Percentiles rank a stretch among this genome's conserved stretches.
These are phyloP conservation scores for Zoanthus sansibaricus DNA, from an alignment of 92 coral and sea anemone species.

Conservation along the genomic window DNA sequence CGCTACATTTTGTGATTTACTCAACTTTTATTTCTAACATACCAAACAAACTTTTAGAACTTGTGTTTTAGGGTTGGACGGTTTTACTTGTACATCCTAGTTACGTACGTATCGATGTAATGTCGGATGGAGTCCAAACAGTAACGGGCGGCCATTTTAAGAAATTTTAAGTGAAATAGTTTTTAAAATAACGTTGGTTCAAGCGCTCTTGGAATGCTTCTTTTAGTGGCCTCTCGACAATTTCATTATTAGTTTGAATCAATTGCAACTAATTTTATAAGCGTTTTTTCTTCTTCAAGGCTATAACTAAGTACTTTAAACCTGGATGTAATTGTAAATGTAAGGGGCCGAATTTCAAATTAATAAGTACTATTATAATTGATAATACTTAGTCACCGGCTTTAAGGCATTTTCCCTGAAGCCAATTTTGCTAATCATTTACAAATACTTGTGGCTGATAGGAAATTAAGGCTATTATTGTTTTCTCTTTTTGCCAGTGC, in stretches of 20 bases:
- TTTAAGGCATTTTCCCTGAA: not conserved
- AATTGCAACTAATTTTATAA: not conserved
- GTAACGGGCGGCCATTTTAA: not conserved
- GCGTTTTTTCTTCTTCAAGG: not conserved
- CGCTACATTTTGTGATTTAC: not conserved
- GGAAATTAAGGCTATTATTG: slow-evolving; percentile 17
- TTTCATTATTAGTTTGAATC: not conserved
- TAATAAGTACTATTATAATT: no score
- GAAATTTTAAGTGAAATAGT: not conserved
- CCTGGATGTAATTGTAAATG: no score
- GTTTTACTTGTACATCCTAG: not conserved
- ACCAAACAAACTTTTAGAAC: not conserved
- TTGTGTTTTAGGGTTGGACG: not conserved
- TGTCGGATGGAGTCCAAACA: no score
- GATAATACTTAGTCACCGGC: not conserved
- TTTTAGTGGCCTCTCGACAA: not conserved
- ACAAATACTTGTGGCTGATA: not conserved
- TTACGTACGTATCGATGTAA: not conserved
- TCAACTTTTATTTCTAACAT: not conserved
- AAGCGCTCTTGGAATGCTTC: not conserved
- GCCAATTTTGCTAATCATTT: not conserved
- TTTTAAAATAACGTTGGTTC: not conserved
- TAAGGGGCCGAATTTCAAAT: no score
- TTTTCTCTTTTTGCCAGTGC: not conserved
- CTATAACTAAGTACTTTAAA: no score